A percentile compares a stretch with the other conserved stretches of the same genome.
phyloP scores from a whole-genome alignment of 2,797 vertebrate species.

The Sparidentex hasta region DNA sequence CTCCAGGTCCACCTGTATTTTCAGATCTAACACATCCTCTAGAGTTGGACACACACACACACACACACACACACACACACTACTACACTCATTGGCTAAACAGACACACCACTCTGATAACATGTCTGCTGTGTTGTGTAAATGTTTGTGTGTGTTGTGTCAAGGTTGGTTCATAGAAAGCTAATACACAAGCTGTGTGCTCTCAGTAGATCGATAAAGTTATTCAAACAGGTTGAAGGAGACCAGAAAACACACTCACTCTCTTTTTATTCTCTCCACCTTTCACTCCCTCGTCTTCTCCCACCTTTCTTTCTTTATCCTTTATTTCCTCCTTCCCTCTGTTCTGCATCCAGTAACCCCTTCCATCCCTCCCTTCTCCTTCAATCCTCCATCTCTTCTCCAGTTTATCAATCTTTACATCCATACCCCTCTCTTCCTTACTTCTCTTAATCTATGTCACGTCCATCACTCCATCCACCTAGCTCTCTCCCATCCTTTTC shows the following conservation, averaged over 20 bases:
- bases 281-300: neutral
- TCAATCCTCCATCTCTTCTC: neutral
- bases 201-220: conserved; percentile 51
- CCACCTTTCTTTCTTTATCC: neutral
- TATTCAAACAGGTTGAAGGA: conserved; percentile 46
- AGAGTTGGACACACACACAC: conserved; percentile 6
- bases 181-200: conserved; percentile 28
- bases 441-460: neutral
- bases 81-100: conserved; percentile 24
- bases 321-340: neutral
- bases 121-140: conserved; percentile 14
- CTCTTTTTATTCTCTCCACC: neutral
- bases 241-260: neutral
- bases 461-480: neutral
- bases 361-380: neutral
- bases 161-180: conserved; percentile 25
- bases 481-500: neutral
- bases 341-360: neutral
- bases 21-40: conserved; percentile 21
- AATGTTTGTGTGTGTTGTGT: conserved; percentile 20
- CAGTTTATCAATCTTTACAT: too few species aligned
- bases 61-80: conserved; percentile 21
- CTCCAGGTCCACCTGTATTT: conserved; percentile 45
- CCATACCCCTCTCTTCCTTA: neutral
- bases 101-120: conserved; percentile 17